phyloP scores from a whole-genome alignment of 2,888 invertebrate species.

The Drosophila diplacantha region DNA sequence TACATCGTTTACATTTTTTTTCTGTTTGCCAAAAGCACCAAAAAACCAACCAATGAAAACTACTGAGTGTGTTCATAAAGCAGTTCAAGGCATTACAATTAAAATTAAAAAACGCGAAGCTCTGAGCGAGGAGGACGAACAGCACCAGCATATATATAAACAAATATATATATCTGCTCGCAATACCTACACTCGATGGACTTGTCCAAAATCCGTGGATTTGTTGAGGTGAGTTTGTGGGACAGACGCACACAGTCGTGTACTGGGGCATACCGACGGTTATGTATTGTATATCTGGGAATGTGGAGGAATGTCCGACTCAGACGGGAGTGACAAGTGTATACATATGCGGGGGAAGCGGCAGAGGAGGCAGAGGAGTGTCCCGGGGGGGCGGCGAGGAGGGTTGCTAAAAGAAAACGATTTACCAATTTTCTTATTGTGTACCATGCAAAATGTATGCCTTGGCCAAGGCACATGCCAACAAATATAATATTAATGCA shows the following conservation, averaged over 20 bases:
- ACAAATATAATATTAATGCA: conserved; percentile 21
- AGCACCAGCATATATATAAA: conserved; percentile 6
- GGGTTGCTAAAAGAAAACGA: not conserved
- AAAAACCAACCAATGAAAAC: conserved; percentile 8
- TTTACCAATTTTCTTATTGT: conserved; percentile 11
- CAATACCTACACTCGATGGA: conserved; percentile 3
- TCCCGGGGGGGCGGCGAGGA: not conserved
- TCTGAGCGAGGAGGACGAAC: conserved; percentile 1
- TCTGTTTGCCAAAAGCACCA: conserved; percentile 48
- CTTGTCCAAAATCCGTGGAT: conserved; percentile 8
- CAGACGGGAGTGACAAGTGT: conserved; percentile 12
- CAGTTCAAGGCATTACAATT: conserved; percentile 29
- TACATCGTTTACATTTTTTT: conserved; percentile 43
- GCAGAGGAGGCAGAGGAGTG: not conserved
- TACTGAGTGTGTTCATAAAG: conserved; percentile 59
- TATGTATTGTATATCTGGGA: conserved; percentile 16
- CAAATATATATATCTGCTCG: conserved; percentile 1
- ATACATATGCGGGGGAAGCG: not conserved
- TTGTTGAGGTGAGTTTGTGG: conserved; percentile 11
- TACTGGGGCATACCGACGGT: conserved; percentile 8
- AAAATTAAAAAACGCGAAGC: conserved; percentile 8
- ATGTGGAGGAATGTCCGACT: conserved; percentile 4
- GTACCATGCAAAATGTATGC: conserved; percentile 13
- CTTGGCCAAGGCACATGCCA: conserved; percentile 1
- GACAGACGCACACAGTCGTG: not conserved